Percentiles rank a stretch among this genome's conserved stretches.
These are phyloP conservation scores for Microcaecilia unicolor DNA, from an alignment of 2,797 vertebrate genomes.

Conservation along the genomic window DNA sequence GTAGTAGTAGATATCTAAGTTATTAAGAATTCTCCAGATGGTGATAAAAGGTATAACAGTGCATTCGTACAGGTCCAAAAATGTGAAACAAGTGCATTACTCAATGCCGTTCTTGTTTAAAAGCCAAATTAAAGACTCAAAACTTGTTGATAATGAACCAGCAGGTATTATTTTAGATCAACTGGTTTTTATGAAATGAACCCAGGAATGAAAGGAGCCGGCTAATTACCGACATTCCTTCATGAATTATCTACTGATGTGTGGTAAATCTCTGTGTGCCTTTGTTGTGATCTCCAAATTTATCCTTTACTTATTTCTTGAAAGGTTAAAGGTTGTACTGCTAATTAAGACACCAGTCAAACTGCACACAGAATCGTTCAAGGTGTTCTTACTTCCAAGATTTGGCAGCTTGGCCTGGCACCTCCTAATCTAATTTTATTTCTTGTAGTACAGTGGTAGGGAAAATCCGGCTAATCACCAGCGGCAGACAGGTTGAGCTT, in stretches of 20 bases:
- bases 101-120: conserved; percentile 55
- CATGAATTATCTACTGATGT: conserved; percentile 86
- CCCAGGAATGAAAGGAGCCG: conserved; percentile 74
- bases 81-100: conserved; percentile 11
- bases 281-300: conserved; percentile 74
- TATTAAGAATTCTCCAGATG: too few species aligned
- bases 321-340: conserved; percentile 75
- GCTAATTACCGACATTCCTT: conserved; percentile 88
- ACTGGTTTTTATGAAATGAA: conserved; percentile 71
- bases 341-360: conserved; percentile 79
- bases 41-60: too few species aligned
- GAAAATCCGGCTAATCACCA: conserved; percentile 64
- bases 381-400: conserved; percentile 71
- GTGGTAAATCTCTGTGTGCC: conserved; percentile 75
- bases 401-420: conserved; percentile 73
- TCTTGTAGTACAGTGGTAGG: conserved; percentile 40
- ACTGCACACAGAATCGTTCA: conserved; percentile 69
- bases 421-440: conserved; percentile 72
- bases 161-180: conserved; percentile 76
- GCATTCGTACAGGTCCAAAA: conserved; percentile 3
- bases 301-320: conserved; percentile 75
- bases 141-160: conserved; percentile 77
- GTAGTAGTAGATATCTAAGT: too few species aligned
- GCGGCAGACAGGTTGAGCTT: conserved; percentile 66
- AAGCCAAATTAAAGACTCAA: conserved; percentile 54